Evolutionary conservation across 2,888 invertebrate species (phyloP), one percentile per base, ranked within the genome.

Genomic region (Cotesia congregata): DNA sequence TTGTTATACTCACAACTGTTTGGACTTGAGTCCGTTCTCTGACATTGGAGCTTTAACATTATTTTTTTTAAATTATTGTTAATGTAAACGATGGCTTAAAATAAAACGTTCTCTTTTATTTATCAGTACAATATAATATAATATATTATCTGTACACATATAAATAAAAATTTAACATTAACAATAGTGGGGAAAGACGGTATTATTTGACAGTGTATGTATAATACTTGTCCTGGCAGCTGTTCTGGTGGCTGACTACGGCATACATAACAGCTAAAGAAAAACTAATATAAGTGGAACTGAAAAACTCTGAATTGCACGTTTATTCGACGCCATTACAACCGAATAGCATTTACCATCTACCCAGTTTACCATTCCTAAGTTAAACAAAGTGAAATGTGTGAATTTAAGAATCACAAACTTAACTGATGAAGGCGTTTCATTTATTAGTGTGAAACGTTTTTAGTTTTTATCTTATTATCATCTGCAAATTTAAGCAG

Each of bases 41-140:
- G 2, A 30, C 30, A 30, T 30, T 50, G 12, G 50, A 12, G 2
- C 50, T 9, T 7, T 50, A 50, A 9, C 0, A 12, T 50, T 50
- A 12, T 17, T 17, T 3, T 30, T 30, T 50, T 7, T 50, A 12
- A 12, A 0, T 50, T 50, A 12, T 50, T 50, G 50, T 50, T 50
- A 4, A 50, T 50, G 6, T 50, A 7, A 50, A 12, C 50, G 12
- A 50, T 12, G 71, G 67, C 67, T 59, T 65, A 73, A 67, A 72
- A 73, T 64, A 6, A 39, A 72, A 41, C 62, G 72, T 50, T 50
- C 1, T 50, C 12, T 50, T 50, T 50, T 12, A 4, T 4, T 50
- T 50, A 12, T 50, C 12, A 12, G 12, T 50, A 50, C 4, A 12
- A 50, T 12, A 50, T 50, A 6, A 50, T 1, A 50, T 50, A 12